A percentile compares a stretch with the other conserved stretches of the same genome.
Evolutionary conservation across 2,797 vertebrate genomes (phyloP).

Genomic region (Pangasius macronema): DNA sequence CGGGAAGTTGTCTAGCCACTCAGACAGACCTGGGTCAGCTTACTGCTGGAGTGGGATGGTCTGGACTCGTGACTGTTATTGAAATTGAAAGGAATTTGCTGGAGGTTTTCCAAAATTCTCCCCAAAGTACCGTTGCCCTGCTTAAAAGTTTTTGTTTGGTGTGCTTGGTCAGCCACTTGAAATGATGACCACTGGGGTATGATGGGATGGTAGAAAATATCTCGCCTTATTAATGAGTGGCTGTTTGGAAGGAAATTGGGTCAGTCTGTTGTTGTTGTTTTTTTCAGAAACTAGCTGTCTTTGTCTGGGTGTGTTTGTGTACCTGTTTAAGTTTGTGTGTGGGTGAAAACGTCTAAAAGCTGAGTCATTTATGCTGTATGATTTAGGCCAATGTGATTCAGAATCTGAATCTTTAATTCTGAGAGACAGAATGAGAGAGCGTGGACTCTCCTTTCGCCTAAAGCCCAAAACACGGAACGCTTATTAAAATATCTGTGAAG

Average conservation of each 20-base stretch:
- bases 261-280: neutral
- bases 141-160: neutral
- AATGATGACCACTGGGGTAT: neutral
- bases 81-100: conserved; percentile 14
- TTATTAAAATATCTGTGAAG: neutral
- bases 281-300: neutral
- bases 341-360: neutral
- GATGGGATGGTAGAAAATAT: neutral
- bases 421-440: neutral
- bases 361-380: neutral
- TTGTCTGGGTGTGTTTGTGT: neutral
- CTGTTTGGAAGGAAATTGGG: neutral
- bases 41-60: neutral
- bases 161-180: neutral
- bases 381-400: neutral
- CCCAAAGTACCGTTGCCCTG: neutral
- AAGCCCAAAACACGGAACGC: neutral
- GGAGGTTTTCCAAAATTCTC: neutral
- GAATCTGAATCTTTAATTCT: neutral
- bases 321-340: neutral
- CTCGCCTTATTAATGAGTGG: neutral
- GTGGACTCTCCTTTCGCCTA: neutral
- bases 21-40: conserved; percentile 24
- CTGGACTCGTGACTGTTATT: conserved; percentile 11
- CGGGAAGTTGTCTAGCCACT: conserved; percentile 20